phyloP scores from a whole-genome alignment of 2,797 vertebrate species.

The Scolopax rusticola region DNA sequence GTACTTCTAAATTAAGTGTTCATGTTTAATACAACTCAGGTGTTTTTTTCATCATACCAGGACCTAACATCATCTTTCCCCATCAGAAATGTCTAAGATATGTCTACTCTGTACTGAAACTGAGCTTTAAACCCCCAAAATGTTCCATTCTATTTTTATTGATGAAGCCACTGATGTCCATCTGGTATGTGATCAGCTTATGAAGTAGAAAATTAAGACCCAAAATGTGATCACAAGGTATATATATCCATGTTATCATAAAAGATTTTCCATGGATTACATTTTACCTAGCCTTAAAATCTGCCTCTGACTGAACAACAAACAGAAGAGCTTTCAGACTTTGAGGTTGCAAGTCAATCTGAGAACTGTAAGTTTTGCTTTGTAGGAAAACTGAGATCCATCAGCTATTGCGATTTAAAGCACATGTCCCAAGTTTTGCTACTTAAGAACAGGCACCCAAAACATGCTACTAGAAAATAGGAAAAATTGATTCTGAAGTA shows the following conservation, averaged over 20 bases:
- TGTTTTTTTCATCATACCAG: neutral
- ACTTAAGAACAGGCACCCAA: neutral
- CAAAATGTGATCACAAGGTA: neutral
- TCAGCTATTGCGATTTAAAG: neutral
- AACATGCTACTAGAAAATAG: neutral
- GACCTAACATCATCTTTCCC: neutral
- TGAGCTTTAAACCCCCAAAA: accelerated
- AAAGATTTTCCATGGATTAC: neutral
- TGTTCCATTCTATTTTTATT: neutral
- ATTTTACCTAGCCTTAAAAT: neutral
- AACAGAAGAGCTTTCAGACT: neutral
- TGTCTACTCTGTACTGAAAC: neutral
- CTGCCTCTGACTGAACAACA: neutral
- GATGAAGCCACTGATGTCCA: neutral
- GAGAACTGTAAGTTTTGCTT: neutral
- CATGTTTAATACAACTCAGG: neutral
- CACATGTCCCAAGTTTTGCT: neutral
- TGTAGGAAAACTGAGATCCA: neutral
- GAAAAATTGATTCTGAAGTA: neutral
- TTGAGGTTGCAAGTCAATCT: neutral
- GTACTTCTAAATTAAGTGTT: neutral
- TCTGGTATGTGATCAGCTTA: neutral
- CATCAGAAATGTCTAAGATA: neutral
- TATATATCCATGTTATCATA: neutral
- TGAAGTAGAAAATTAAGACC: neutral